Evolutionary conservation across 2,888 invertebrate genomes (phyloP).

Genomic region (Drosophila mulleri): DNA sequence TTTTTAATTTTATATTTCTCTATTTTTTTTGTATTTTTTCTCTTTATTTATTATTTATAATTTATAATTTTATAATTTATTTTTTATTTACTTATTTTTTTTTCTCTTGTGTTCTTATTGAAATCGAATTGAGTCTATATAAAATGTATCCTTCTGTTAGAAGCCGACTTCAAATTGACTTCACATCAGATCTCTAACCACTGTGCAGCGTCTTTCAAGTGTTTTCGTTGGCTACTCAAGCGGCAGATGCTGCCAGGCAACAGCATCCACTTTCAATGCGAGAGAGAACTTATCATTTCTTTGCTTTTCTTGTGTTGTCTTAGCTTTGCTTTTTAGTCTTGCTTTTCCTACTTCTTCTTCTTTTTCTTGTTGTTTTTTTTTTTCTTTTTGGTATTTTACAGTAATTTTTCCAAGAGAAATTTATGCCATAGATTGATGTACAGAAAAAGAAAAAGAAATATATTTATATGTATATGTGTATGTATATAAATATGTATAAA

Average conservation of each 20-base stretch:
- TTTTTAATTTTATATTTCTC: no score
- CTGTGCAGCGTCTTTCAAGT: conserved; percentile 31
- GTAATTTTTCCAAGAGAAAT: conserved; percentile 51
- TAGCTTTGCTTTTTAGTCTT: conserved; percentile 23
- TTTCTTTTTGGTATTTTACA: conserved; percentile 52
- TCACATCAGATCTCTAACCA: not conserved
- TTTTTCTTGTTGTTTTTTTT: conserved; percentile 22
- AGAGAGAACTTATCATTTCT: conserved; percentile 73
- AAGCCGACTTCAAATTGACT: no score
- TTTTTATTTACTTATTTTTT: no score
- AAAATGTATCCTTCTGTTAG: no score
- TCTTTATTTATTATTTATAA: no score
- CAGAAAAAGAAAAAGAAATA: conserved; percentile 5
- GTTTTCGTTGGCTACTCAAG: conserved; percentile 34
- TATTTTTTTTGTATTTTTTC: no score
- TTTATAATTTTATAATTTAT: no score
- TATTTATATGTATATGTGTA: conserved; percentile 2
- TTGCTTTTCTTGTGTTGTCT: conserved; percentile 31
- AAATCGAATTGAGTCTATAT: no score
- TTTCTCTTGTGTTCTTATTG: no score
- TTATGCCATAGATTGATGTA: conserved; percentile 58
- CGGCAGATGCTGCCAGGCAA: conserved; percentile 43
- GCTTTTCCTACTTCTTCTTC: conserved; percentile 27
- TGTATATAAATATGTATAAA: conserved; percentile 1
- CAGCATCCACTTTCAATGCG: conserved; percentile 42